Base-by-base conservation (phyloP, 2,797 vertebrate species). In the Coilia nasus region DNA sequence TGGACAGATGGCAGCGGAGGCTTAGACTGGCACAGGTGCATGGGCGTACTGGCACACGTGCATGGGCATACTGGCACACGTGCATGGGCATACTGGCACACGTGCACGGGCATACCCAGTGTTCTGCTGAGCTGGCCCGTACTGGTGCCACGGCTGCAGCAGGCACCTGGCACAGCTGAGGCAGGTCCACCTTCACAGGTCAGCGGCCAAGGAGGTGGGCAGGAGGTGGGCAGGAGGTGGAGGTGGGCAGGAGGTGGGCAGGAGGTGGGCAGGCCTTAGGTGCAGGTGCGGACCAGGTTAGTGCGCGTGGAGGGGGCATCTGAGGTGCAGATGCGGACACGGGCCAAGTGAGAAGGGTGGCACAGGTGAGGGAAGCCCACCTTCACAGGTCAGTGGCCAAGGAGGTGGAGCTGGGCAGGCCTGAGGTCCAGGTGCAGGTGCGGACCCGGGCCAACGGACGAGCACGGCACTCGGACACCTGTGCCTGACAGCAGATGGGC, bases 161-260 rank as follows among this genome's bases (percentile, higher is more conserved):
- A 46, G 64, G 57, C 81, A 86, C 85, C n/a, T 87, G 46, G 75
- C 44, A 81, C 71, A 83, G 47, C 59, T 82, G 41, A 60, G 31
- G 12, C 12, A 71, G 41, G 7, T 2, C 81, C 25, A 83, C 75
- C 46, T 25, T 46, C 56, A 56, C 75, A 86, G 85, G 86, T 83
- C 84, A 83, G 21, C 14, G 25, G 21, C 67, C 31, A 17, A 41
- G 71, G 17, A 75, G 67, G 31, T n/a, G 25, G 62, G 62, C 15
- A 75, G 46, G 46, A 47, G 10, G 46, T 47, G 46, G 46, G 46
- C 46, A n/a, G n/a, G n/a, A n/a, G n/a, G n/a, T n/a, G n/a, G n/a
- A n/a, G n/a, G n/a, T n/a, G n/a, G n/a, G n/a, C n/a, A n/a, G n/a
- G n/a, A 47, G 46, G 46, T 47, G 46, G 46, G 46, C 46, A 47